Conservation (phyloP, 2,888 invertebrate species). For the Lasioglossum zephyrum region DNA sequence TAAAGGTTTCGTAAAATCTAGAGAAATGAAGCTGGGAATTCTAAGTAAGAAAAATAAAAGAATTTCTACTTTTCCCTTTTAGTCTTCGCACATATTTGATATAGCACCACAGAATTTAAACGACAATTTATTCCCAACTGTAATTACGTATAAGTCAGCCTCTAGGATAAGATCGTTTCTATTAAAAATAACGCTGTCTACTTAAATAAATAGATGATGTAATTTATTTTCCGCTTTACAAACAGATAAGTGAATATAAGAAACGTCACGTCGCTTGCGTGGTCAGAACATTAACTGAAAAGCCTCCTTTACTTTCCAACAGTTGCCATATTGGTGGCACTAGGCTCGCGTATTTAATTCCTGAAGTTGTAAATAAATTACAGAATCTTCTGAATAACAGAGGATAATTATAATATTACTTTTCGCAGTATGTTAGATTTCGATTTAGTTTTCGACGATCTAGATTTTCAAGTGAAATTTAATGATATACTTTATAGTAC, state of each 20-base stretch:
- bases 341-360: background rate
- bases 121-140: background rate
- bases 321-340: background rate
- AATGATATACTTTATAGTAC: background rate
- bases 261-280: too few species aligned
- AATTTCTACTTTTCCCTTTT: background rate
- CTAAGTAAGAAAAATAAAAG: background rate
- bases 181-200: too few species aligned
- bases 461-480: background rate
- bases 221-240: too few species aligned
- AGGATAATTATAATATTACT: background rate
- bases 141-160: too few species aligned
- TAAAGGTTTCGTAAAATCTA: background rate
- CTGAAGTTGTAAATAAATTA: background rate
- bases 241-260: too few species aligned
- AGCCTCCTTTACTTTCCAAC: too few species aligned
- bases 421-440: background rate
- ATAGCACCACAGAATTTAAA: background rate
- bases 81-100: background rate
- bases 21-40: background rate
- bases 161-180: too few species aligned
- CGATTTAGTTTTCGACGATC: background rate
- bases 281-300: too few species aligned
- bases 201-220: too few species aligned
- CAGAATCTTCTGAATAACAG: background rate